Base-by-base conservation (phyloP, 2,113 vertebrate species). In the Chaenogobius annularis region DNA sequence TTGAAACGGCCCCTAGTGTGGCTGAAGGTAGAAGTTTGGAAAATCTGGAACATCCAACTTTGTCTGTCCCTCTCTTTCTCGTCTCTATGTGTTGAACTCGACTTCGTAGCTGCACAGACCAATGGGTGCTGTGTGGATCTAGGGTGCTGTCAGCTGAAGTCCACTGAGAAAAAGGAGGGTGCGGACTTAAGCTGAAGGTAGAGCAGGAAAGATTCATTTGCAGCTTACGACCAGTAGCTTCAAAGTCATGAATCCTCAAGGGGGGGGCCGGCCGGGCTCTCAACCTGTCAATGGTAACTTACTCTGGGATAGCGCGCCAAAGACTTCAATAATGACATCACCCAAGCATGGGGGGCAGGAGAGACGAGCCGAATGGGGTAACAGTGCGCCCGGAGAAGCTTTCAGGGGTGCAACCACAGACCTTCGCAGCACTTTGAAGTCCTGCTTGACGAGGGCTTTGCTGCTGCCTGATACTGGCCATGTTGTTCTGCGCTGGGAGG, bases 301-400 rank as follows among this genome's bases (percentile, higher is more conserved):
- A 92, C 92, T 93, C 94, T 87, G 72, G 93, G 93, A 87, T 92
- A 92, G 94, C 85, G 91, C 91, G 92, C 92, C 92, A 92, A 93
- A 95, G 93, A 94, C 95, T 96, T 95, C 94, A 94, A 96, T 96
- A 95, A 96, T 96, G 96, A 97, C 95, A 97, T 96, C 95, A 96
- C 87, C 93, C 92, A 90, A 93, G 87, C 93, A 92, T 58, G 92
- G 94, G 69, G 22, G 82, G 82, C 56, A 68, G 77, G 35, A 75
- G 75, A 47, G 47, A 22, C 66, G 78, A 68, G 66, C 52, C 2
- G 66, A 79, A 50, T 62, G 92, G 94, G 94, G 93, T 93, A 78
- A 87, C 69, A 67, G 83, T 82, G 85, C 82, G 81, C 79, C 6
- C 56, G 81, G 77, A 89, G 95, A 93, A 89, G 90, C 90, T 88